Percentiles rank a stretch among this genome's conserved stretches.
Evolutionary conservation across 2,113 vertebrate species (phyloP).

Genomic region (Thermophis baileyi): DNA sequence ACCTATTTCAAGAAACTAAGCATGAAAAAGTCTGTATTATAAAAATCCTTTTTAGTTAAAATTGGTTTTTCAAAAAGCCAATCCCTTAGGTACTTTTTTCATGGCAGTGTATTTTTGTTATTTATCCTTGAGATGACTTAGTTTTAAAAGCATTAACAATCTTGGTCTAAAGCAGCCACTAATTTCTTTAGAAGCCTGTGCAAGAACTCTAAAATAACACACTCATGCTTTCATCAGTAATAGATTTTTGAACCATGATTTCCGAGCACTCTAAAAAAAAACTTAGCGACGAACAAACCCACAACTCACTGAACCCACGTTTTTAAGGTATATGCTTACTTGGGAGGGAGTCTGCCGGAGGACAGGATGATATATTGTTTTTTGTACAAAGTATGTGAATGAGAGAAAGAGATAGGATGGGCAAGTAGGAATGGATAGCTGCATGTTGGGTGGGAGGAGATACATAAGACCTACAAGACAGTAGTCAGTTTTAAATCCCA

Average conservation of each 20-base stretch:
- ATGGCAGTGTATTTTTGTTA: background rate
- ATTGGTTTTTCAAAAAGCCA: conserved; percentile 6
- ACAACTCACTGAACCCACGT: background rate
- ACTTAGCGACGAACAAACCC: background rate
- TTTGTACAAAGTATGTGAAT: background rate
- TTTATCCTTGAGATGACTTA: background rate
- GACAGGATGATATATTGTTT: background rate
- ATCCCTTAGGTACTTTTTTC: background rate
- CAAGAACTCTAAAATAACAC: conserved; percentile 5
- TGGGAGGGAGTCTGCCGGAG: background rate
- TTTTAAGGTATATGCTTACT: background rate
- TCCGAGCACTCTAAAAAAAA: background rate
- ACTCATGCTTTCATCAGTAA: background rate
- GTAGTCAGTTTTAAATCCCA: too few species aligned
- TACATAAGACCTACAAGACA: background rate
- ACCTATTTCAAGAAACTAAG: background rate
- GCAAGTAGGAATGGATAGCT: background rate
- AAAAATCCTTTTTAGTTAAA: background rate
- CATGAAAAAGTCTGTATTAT: background rate
- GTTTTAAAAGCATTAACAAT: conserved; percentile 9
- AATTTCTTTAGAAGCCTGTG: background rate
- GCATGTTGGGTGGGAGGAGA: background rate
- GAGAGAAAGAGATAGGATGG: background rate
- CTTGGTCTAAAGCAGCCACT: background rate
- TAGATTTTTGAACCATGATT: conserved; percentile 3